Evolutionary conservation across 2,113 vertebrate genomes (phyloP).

Genomic region (Ailuropoda melanoleuca): DNA sequence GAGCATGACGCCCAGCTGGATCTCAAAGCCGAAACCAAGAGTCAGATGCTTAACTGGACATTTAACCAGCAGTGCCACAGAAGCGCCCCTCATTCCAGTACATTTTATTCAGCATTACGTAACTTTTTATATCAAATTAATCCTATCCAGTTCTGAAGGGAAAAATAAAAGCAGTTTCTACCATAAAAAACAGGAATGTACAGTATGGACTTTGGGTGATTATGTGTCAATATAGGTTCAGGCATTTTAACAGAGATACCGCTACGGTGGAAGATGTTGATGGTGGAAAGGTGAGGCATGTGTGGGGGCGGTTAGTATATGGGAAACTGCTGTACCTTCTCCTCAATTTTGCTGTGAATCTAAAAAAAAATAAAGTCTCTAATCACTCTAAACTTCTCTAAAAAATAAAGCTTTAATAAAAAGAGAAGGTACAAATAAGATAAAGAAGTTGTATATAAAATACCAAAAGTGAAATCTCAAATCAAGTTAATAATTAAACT

Average conservation of each 20-base stretch:
- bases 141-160: neutral
- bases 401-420: neutral
- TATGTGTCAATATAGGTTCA: neutral
- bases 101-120: neutral
- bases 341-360: neutral
- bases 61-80: neutral
- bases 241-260: neutral
- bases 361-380: neutral
- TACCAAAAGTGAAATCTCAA: neutral
- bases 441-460: neutral
- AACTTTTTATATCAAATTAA: neutral
- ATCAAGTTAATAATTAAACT: neutral
- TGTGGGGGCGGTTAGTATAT: neutral
- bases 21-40: neutral
- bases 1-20: fast-evolving
- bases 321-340: neutral
- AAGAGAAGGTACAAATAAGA: neutral
- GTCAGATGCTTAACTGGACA: neutral
- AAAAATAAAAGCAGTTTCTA: neutral
- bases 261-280: neutral
- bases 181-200: neutral
- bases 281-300: too few species aligned
- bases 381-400: neutral
- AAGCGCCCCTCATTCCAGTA: neutral
- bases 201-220: neutral